Evolutionary conservation across 2,113 vertebrate genomes (phyloP).

Genomic region (Engraulis encrasicolus): DNA sequence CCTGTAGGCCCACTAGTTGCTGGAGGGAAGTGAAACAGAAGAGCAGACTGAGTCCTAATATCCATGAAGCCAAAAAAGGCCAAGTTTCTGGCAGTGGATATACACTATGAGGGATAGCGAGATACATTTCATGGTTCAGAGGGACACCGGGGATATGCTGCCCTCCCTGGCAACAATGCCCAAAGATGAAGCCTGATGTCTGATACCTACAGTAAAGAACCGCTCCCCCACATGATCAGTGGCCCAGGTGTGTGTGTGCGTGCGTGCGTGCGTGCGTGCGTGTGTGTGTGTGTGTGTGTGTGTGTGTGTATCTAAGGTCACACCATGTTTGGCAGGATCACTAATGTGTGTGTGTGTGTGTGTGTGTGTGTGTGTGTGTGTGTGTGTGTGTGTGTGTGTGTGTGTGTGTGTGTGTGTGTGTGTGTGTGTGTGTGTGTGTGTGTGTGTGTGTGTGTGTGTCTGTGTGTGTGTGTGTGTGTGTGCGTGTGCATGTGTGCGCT

Average conservation of each 20-base stretch:
- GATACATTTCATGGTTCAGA: neutral
- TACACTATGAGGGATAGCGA: no score
- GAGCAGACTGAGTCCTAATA: neutral
- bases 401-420: conserved; percentile 15
- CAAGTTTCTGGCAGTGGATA: neutral
- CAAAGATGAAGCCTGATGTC: neutral
- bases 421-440: neutral
- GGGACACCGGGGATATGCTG: neutral
- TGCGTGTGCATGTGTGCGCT: no score
- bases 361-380: conserved; percentile 2
- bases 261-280: no score
- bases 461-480: no score
- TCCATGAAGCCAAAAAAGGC: neutral
- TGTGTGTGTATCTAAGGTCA: neutral
- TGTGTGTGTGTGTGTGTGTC: no score
- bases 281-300: no score
- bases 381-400: neutral
- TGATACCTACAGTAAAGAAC: no score
- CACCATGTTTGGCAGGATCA: no score
- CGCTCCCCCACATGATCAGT: no score
- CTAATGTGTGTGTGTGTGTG: neutral
- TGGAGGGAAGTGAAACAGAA: no score
- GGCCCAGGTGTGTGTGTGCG: no score
- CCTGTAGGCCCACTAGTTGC: no score
- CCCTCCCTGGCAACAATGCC: neutral